Evolutionary conservation across 2,888 invertebrate genomes (phyloP).

Genomic region (Tribolium freemani): DNA sequence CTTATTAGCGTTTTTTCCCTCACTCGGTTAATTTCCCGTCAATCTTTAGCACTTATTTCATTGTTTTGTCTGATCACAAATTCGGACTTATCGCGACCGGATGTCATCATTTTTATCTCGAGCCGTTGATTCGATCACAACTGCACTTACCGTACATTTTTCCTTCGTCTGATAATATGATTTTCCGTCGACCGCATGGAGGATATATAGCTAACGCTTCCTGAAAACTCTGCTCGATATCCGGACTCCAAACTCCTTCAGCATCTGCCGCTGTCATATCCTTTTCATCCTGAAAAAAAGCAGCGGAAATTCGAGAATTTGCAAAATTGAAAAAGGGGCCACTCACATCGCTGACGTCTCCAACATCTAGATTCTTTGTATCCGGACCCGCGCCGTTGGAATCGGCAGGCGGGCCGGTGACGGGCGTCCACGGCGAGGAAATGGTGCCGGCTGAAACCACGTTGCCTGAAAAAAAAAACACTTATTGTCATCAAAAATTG

Average conservation of each 20-base stretch:
- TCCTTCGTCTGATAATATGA: slow-evolving; percentile 99
- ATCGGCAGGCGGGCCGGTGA: slow-evolving; percentile 89
- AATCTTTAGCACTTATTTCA: neutral
- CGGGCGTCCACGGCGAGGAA: slow-evolving; percentile 97
- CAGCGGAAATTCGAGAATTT: neutral
- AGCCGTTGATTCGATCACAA: neutral
- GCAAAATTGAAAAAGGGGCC: slow-evolving; percentile 26
- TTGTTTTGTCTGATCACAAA: neutral
- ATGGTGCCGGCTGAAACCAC: slow-evolving; percentile 91
- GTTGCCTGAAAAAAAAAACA: slow-evolving; percentile 72
- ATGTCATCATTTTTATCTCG: neutral
- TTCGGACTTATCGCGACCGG: neutral
- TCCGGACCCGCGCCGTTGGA: slow-evolving; percentile 94
- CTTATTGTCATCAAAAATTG: no score
- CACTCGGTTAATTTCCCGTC: neutral
- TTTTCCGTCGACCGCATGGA: slow-evolving; percentile 99
- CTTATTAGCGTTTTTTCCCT: neutral
- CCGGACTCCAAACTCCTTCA: slow-evolving; percentile 99
- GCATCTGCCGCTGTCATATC: slow-evolving; percentile 97
- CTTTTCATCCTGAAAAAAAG: slow-evolving; percentile 79
- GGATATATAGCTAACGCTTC: slow-evolving; percentile 99
- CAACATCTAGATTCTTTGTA: slow-evolving; percentile 92
- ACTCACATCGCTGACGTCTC: slow-evolving; percentile 90
- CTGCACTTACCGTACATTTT: slow-evolving; percentile 99
- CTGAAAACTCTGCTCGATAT: slow-evolving; percentile 99